Evolutionary conservation across 2,797 vertebrate species (phyloP).

Genomic region (Myiotriccus ornatus): DNA sequence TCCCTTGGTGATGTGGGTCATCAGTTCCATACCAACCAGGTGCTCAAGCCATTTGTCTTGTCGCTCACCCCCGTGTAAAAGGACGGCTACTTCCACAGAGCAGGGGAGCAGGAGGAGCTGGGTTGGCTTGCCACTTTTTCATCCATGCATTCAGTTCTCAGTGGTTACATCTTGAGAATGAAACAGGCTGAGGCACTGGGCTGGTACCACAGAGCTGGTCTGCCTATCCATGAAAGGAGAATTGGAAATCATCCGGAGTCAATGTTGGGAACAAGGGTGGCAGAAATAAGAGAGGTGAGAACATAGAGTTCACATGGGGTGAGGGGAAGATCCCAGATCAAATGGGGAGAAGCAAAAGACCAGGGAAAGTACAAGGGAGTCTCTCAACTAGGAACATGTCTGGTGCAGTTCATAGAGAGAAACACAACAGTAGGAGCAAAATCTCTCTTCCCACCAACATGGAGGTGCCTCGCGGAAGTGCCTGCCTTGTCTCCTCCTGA

Average conservation of each 20-base stretch:
- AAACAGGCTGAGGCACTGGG: neutral
- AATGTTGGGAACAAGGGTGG: neutral
- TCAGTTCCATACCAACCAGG: rapidly evolving
- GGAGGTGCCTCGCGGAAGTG: rapidly evolving
- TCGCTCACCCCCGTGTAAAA: neutral
- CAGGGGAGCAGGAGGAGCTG: neutral
- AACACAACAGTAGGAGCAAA: neutral
- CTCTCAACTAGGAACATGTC: neutral
- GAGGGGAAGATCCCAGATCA: neutral
- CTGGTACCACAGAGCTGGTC: neutral
- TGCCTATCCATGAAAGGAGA: neutral
- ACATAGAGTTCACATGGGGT: neutral
- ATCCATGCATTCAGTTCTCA: rapidly evolving
- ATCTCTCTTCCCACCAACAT: rapidly evolving
- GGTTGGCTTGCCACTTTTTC: neutral
- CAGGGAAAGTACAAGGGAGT: neutral
- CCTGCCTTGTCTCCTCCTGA: rapidly evolving
- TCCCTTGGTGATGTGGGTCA: neutral
- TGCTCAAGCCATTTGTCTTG: neutral
- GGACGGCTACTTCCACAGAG: rapidly evolving
- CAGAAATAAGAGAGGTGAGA: neutral
- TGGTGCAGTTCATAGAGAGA: neutral
- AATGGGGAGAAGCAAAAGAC: neutral
- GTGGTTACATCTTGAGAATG: neutral
- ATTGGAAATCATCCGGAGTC: neutral